A percentile compares a stretch with the other conserved stretches of the same genome.
Evolutionary conservation across 64 coral and sea anemone species (phyloP).

Genomic region (Trachythela sp.): DNA sequence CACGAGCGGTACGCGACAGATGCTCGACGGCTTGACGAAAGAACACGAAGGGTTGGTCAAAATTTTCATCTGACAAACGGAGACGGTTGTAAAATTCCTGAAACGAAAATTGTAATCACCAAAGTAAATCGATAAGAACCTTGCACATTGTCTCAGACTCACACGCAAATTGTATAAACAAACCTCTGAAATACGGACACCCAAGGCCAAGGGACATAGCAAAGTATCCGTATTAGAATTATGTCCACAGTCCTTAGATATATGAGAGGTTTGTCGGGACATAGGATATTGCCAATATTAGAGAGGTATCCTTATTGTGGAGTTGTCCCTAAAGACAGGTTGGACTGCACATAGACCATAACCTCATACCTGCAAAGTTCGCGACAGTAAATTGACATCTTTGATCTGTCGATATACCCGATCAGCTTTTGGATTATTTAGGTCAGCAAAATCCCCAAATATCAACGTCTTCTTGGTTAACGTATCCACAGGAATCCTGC

Average conservation of each 20-base stretch:
- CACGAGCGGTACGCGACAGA: constrained; percentile 83
- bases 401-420: constrained; percentile 63
- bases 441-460: constrained; percentile 85
- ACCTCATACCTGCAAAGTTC: constrained; percentile 69
- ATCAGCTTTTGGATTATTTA: constrained; percentile 37
- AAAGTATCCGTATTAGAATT: no score
- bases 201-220: no score
- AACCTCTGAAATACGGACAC: no score
- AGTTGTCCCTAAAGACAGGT: no score
- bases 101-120: neutral
- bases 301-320: no score
- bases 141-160: no score
- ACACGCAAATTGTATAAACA: no score
- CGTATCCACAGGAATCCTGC: constrained; percentile 44
- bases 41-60: constrained; percentile 95
- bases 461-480: constrained; percentile 67
- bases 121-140: no score
- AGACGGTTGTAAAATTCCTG: constrained; percentile 89
- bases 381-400: constrained; percentile 58
- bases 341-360: no score
- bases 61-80: constrained; percentile 59
- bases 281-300: no score
- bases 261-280: no score
- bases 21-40: constrained; percentile 92
- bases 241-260: no score